Conservation (phyloP, 92 coral and sea anemone species). For the Ricordea florida region DNA sequence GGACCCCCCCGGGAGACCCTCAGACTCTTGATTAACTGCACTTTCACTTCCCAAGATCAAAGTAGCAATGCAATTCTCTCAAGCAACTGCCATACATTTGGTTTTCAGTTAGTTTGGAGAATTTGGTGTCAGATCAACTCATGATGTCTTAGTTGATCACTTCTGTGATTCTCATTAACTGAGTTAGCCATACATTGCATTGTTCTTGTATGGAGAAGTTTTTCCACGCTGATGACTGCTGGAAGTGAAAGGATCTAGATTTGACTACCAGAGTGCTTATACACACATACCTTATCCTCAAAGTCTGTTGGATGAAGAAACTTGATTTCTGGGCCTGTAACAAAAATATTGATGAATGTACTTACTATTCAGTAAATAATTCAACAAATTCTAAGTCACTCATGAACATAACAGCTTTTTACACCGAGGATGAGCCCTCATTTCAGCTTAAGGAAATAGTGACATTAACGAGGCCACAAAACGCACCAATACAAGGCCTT, state of each 20-base stretch:
- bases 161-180: too few relatives aligned
- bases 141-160: too few relatives aligned
- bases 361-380: neutral
- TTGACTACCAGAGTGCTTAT: neutral
- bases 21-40: too few relatives aligned
- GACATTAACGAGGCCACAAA: neutral
- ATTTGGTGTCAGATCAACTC: too few relatives aligned
- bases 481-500: neutral
- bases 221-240: neutral
- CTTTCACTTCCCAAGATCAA: too few relatives aligned
- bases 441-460: neutral
- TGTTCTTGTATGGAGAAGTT: neutral
- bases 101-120: too few relatives aligned
- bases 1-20: too few relatives aligned
- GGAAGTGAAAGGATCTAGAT: neutral
- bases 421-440: neutral
- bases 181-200: too few relatives aligned
- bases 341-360: neutral
- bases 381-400: neutral
- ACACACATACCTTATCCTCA: constrained; percentile 76
- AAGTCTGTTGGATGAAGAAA: constrained; percentile 82
- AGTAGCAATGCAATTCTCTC: too few relatives aligned
- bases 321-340: constrained; percentile 73
- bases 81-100: too few relatives aligned
- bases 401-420: neutral